Evolutionary conservation across 2,113 vertebrate genomes (phyloP).

Genomic region (Gopherus flavomarginatus): DNA sequence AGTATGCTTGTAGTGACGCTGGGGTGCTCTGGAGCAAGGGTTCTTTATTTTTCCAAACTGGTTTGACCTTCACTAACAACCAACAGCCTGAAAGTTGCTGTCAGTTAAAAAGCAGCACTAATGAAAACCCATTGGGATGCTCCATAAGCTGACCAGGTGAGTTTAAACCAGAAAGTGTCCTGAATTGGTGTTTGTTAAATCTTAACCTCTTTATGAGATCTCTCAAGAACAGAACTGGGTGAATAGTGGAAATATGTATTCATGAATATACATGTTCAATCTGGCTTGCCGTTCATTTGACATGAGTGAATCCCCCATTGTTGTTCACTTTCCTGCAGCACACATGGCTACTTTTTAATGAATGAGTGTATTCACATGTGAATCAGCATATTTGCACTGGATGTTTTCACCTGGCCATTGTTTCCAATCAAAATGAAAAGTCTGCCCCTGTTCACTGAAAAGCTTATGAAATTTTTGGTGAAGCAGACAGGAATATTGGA

Average conservation of each 20-base stretch:
- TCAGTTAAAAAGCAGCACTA: not conserved
- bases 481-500: not conserved
- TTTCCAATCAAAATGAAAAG: not conserved
- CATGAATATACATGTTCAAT: not conserved
- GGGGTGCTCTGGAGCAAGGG: not conserved
- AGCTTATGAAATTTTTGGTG: not conserved
- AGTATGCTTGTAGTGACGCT: not conserved
- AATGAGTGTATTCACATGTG: accelerated
- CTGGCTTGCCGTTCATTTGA: not conserved
- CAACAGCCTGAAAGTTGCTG: no score
- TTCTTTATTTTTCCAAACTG: not conserved
- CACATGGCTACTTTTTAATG: not conserved
- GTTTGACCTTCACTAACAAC: no score
- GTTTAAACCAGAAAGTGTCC: accelerated
- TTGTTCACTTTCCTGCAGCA: not conserved
- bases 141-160: not conserved
- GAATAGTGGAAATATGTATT: not conserved
- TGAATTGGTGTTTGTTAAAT: not conserved
- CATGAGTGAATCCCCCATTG: not conserved
- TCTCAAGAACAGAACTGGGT: not conserved
- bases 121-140: not conserved
- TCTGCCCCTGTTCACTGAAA: not conserved
- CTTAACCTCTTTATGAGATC: not conserved
- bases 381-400: not conserved
- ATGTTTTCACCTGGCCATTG: not conserved